Percentiles rank a stretch among this genome's conserved stretches.
Conservation (phyloP, 2,797 vertebrate species). For the Trematomus bernacchii region DNA sequence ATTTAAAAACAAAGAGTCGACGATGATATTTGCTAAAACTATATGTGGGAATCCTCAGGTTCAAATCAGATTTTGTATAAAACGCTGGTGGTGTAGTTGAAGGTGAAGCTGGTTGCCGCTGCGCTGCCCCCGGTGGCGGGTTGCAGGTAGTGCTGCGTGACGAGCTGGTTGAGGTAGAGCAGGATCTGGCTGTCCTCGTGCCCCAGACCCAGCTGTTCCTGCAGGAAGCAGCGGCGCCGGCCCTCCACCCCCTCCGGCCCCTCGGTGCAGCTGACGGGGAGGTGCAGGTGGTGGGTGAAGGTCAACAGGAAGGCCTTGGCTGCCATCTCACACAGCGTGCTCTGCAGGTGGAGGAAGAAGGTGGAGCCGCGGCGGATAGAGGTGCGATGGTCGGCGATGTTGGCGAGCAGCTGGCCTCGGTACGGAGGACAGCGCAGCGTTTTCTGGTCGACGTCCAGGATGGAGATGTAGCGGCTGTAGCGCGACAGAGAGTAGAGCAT, state of each 20-base stretch:
- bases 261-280: constrained; percentile 89
- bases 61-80: constrained; percentile 94
- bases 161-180: constrained; percentile 93
- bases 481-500: constrained; percentile 91
- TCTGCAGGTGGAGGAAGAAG: constrained; percentile 94
- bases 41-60: constrained; percentile 5
- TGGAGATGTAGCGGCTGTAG: constrained; percentile 94
- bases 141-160: constrained; percentile 91
- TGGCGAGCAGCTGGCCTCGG: constrained; percentile 87
- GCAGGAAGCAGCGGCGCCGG: constrained; percentile 89
- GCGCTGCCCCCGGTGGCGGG: constrained; percentile 76
- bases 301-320: constrained; percentile 94
- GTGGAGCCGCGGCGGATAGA: constrained; percentile 96
- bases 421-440: constrained; percentile 94
- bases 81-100: constrained; percentile 95
- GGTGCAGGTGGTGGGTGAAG: constrained; percentile 96
- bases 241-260: constrained; percentile 82
- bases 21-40: constrained; percentile 48
- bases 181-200: constrained; percentile 93
- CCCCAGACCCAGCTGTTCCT: constrained; percentile 90
- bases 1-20: constrained; percentile 38
- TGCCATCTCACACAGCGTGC: constrained; percentile 90
- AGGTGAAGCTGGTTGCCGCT: constrained; percentile 85
- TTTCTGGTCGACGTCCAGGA: constrained; percentile 95
- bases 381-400: constrained; percentile 94